Base-by-base conservation (phyloP, 2,113 vertebrate species). In the Pungitius pungitius region DNA sequence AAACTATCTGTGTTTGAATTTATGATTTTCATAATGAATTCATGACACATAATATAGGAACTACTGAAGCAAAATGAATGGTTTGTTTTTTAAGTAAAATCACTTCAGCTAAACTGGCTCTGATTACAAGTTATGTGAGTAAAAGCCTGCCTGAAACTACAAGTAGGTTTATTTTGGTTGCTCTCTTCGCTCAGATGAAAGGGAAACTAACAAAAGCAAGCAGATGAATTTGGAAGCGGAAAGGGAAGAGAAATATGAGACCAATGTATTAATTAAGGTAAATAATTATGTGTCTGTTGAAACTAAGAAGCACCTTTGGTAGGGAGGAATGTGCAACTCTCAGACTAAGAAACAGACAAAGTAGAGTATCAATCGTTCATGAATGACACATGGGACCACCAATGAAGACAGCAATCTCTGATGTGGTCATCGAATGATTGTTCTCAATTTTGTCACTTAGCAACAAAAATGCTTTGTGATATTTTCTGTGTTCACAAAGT, bases 81-180 rank as follows among this genome's bases (percentile, higher is more conserved):
- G 9, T 40, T 14, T 42, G 15, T 51, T 66, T 58, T 58, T 37
- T 9, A 24, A 6, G 54, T 56, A 9, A 43, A 78, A 73, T 42
- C 13, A 8, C 15, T 6, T 63, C 1, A 9, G 4, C 9, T 69
- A 72, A 72, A 37, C 35, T 61, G 61, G 22, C 55, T 24, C 30
- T 68, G 62, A 51, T 74, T 27, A 40, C 13, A 4, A 61, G 47
- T 58, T 45, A 20, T 18, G 18, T 8, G 35, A 66, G 22, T 13
- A 43, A 47, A 49, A 22, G 30, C 42, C 24, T 42, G 30, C 17
- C 4, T 57, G 40, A 57, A 49, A 58, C 72, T 51, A 12, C 18
- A 76, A n/a, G 8, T 3, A 6, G 15, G 22, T 65, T 30, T 39
- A 9, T 61, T 2, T 22, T 0, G 11, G 62, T 52, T 58, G 20